Base-by-base conservation (phyloP, 2,797 vertebrate species). In the Phaenicophaeus curvirostris region DNA sequence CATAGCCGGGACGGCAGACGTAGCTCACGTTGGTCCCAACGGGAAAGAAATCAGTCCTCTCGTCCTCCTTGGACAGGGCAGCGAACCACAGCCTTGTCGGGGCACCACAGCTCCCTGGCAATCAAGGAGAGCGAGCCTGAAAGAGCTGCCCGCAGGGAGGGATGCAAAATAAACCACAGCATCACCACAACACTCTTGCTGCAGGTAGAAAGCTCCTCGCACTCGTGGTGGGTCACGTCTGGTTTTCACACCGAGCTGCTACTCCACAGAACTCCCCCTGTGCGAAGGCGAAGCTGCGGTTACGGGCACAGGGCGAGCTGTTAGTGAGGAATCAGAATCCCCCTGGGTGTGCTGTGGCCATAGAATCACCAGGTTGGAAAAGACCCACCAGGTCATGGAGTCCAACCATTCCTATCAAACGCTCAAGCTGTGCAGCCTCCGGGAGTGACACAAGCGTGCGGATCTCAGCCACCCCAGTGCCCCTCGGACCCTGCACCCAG, bases 41-140 rank as follows among this genome's bases (percentile, higher is more conserved):
- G 0, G 63, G 7, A 13, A 94, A 97, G 16, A 69, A 65, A 59
- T 96, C 96, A 33, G 79, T 39, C 7, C 3, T 66, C 51, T 19
- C 4, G 0, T 75, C 53, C 12, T 1, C 8, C 69, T 24, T 9
- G 63, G n/a, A 31, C 39, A 93, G 89, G 58, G 37, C 35, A 85
- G 98, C 97, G 51, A 95, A 97, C 2, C 0, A 0, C 54, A 97
- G 2, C 28, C 20, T 15, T 1, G 90, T 51, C 0, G 96, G 97
- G 27, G 50, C 27, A 30, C 9, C 11, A 8, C 98, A 98, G 61
- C 57, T 84, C 25, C 97, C 98, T 98, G 87, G 83, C 71, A 14
- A 83, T 31, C 48, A 33, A 76, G 93, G 31, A 89, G 11, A 69
- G 35, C 0, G 0, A 1, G 3, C 5, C 63, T 95, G 88, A 42